Conservation (phyloP, 2,888 invertebrate species). For the Amiota mariae region DNA sequence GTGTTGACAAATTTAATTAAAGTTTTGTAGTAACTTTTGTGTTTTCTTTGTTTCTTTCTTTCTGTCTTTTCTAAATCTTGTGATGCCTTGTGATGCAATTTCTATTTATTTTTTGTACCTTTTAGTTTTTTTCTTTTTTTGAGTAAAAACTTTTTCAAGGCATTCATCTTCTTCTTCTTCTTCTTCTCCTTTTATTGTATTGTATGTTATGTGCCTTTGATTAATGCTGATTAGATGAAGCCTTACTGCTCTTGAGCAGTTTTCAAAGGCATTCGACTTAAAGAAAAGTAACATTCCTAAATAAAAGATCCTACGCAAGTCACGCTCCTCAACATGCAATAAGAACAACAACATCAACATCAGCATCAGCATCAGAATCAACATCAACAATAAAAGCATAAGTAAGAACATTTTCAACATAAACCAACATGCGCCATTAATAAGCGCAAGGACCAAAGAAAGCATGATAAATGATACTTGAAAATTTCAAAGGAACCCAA, state of each 20-base stretch:
- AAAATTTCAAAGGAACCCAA: constrained; percentile 21
- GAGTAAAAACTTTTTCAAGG: background rate
- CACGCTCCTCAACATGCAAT: background rate
- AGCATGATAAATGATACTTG: constrained; percentile 29
- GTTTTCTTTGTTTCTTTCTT: constrained; percentile 3
- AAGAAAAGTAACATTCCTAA: background rate
- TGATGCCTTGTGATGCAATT: background rate
- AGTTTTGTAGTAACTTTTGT: constrained; percentile 21
- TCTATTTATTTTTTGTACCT: background rate
- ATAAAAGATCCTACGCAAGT: too few relatives aligned
- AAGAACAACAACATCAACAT: background rate
- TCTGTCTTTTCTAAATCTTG: background rate
- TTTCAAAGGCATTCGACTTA: background rate
- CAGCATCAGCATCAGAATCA: background rate
- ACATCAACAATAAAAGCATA: background rate
- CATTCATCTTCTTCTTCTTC: background rate
- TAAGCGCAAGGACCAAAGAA: constrained; percentile 10
- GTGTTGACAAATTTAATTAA: constrained; percentile 29
- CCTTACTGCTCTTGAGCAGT: constrained; percentile 4
- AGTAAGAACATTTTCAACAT: background rate
- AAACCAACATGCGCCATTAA: constrained; percentile 16
- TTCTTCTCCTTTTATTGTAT: background rate
- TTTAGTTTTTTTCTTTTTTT: background rate
- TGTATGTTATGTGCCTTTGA: background rate
- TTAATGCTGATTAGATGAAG: constrained; percentile 29